phyloP scores from a whole-genome alignment of 1,140 invertebrate genomes.

The Zaprionus tsacasi region DNA sequence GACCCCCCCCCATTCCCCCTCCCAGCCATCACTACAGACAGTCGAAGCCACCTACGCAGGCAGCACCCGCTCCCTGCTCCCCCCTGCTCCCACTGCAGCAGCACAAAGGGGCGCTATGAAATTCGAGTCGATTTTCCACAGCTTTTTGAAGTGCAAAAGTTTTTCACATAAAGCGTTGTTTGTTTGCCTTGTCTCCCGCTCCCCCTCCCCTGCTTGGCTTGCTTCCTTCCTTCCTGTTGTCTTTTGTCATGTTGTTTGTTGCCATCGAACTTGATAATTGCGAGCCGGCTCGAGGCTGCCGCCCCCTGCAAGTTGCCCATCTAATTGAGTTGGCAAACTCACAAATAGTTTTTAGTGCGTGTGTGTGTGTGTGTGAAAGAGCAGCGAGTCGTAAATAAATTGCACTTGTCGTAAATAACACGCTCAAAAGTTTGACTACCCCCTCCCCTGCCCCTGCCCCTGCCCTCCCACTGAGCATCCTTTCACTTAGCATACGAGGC shows the following conservation, averaged over 20 bases:
- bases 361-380: neutral
- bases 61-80: neutral
- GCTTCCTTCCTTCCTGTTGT: slow-evolving; percentile 30
- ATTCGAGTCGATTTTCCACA: slow-evolving; percentile 40
- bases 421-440: slow-evolving; percentile 39
- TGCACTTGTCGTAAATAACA: slow-evolving; percentile 59
- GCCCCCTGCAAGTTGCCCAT: slow-evolving; percentile 11
- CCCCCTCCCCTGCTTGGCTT: no score
- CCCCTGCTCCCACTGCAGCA: neutral
- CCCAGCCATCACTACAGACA: neutral
- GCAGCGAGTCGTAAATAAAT: slow-evolving; percentile 48
- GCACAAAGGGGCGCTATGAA: slow-evolving; percentile 33
- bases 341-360: slow-evolving; percentile 47
- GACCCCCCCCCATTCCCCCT: slow-evolving; percentile 28
- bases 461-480: neutral
- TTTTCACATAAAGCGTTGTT: slow-evolving; percentile 60
- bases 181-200: slow-evolving; percentile 31
- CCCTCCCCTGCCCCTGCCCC: neutral
- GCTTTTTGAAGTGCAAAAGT: slow-evolving; percentile 46
- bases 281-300: slow-evolving; percentile 36
- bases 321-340: slow-evolving; percentile 76
- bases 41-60: neutral
- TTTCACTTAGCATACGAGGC: neutral
- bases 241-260: slow-evolving; percentile 36
- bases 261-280: slow-evolving; percentile 71